A percentile compares a stretch with the other conserved stretches of the same genome.
Conservation (phyloP, 2,113 vertebrate species). For the Oryzias curvinotus region DNA sequence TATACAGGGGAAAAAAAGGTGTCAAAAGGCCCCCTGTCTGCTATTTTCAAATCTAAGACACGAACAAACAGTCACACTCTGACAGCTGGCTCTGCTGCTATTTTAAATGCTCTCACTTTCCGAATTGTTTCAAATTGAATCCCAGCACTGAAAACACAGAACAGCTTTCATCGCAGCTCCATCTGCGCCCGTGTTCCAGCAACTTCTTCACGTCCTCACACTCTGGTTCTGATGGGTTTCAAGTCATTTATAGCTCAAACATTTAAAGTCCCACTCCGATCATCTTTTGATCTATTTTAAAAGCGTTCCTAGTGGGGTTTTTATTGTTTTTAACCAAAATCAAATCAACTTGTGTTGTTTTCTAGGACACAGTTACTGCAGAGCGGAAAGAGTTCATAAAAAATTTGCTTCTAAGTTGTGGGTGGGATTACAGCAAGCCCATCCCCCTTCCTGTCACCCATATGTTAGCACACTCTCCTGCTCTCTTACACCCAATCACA, state of each 20-base stretch:
- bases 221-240: conserved; percentile 5
- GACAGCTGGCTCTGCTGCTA: conserved; percentile 36
- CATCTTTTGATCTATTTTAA: no score
- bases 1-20: conserved; percentile 24
- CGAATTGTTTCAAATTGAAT: conserved; percentile 47
- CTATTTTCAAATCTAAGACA: conserved; percentile 60
- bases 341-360: no score
- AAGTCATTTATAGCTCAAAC: background rate
- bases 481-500: no score
- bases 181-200: background rate
- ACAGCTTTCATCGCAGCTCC: conserved; percentile 19
- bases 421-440: no score
- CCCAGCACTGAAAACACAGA: conserved; percentile 27
- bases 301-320: no score
- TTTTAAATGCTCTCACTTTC: conserved; percentile 40
- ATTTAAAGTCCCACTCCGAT: no score
- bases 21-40: conserved; percentile 45
- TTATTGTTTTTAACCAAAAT: no score
- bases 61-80: conserved; percentile 25
- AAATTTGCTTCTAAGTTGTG: no score
- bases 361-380: no score
- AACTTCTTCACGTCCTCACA: conserved; percentile 9
- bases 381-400: no score
- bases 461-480: no score
- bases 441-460: no score